These are phyloP conservation scores for Forbesichthys papilliferus DNA, from an alignment of 2,113 vertebrate genomes.

Conservation along the genomic window DNA sequence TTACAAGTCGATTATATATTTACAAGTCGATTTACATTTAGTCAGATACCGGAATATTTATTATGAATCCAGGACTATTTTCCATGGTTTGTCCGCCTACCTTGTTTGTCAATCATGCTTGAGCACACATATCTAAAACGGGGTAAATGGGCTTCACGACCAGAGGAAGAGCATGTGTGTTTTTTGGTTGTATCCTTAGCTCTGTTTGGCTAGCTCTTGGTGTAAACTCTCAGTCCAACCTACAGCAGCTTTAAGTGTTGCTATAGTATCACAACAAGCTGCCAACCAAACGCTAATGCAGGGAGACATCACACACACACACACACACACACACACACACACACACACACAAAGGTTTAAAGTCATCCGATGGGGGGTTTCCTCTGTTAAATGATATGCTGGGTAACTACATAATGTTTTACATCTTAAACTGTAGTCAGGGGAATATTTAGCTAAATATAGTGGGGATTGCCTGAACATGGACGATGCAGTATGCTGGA, in stretches of 20 bases:
- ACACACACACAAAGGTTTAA: slow-evolving; percentile 32
- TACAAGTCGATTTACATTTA: too few species aligned
- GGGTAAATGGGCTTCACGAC: too few species aligned
- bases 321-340: slow-evolving; percentile 27
- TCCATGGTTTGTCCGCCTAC: slow-evolving; percentile 28
- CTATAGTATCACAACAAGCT: slow-evolving; percentile 63
- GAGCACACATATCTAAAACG: too few species aligned
- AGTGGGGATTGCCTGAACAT: slow-evolving; percentile 53
- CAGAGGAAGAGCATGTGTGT: too few species aligned
- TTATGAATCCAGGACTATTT: not conserved
- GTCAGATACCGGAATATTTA: too few species aligned
- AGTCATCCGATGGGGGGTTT: slow-evolving; percentile 50
- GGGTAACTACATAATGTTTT: slow-evolving; percentile 61
- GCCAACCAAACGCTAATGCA: slow-evolving; percentile 54
- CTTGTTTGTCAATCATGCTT: too few species aligned
- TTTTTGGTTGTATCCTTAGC: too few species aligned
- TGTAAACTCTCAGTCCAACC: too few species aligned
- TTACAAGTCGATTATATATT: too few species aligned
- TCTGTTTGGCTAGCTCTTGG: too few species aligned
- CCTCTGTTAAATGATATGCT: slow-evolving; percentile 62
- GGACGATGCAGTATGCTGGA: slow-evolving; percentile 48
- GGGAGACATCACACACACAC: slow-evolving; percentile 53
- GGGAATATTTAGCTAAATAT: slow-evolving; percentile 56
- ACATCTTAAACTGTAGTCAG: slow-evolving; percentile 51
- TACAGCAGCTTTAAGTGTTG: slow-evolving; percentile 42